Evolutionary conservation across 53 echinoderm and acorn worm species (phyloP).

Genomic region (Antedon mediterranea): DNA sequence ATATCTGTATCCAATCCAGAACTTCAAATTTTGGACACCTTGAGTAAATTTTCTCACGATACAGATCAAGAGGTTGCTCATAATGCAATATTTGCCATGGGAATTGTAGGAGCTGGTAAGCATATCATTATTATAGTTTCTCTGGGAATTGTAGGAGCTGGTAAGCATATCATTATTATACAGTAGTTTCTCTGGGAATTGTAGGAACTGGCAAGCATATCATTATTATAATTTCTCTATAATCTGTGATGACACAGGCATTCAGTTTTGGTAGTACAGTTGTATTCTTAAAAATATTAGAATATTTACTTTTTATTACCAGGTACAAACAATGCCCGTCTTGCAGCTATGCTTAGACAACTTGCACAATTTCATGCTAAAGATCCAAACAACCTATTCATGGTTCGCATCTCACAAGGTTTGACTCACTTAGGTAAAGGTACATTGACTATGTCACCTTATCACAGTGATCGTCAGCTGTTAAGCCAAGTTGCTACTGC

Average conservation of each 20-base stretch:
- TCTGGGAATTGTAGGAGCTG: conserved; percentile 94
- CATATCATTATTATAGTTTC: neutral
- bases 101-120: conserved; percentile 91
- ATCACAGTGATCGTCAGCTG: conserved; percentile 92
- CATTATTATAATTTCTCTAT: too few relatives aligned
- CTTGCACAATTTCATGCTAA: conserved; percentile 96
- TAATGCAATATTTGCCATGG: conserved; percentile 96
- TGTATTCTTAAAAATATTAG: too few relatives aligned
- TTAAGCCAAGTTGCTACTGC: conserved; percentile 83
- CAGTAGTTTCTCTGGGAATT: conserved; percentile 47
- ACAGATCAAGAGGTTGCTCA: conserved; percentile 85
- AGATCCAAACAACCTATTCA: conserved; percentile 88
- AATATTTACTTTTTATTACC: neutral
- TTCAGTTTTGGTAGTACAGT: too few relatives aligned
- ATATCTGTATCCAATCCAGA: conserved; percentile 94
- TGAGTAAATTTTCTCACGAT: conserved; percentile 98
- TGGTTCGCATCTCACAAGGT: conserved; percentile 90
- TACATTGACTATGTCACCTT: conserved; percentile 75
- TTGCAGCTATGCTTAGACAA: conserved; percentile 92
- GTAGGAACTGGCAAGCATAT: conserved; percentile 71
- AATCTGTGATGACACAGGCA: too few relatives aligned
- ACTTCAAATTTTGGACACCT: conserved; percentile 86
- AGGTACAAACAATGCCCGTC: conserved; percentile 97
- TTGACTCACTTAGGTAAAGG: conserved; percentile 97
- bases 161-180: conserved; percentile 18